These are phyloP conservation scores for Propithecus perrieri DNA, from an alignment of 2,797 vertebrate species.

Conservation along the genomic window DNA sequence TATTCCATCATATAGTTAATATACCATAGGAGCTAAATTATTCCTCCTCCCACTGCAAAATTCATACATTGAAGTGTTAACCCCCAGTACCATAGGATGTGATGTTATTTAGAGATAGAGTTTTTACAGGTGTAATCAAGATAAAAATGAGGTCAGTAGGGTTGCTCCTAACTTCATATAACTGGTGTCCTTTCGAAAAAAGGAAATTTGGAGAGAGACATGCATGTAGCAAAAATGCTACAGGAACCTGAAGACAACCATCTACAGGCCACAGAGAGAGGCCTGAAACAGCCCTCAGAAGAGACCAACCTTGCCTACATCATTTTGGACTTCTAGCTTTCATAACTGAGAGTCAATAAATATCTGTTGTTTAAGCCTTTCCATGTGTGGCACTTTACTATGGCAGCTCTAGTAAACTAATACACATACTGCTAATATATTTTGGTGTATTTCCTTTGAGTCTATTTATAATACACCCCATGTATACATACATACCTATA, in stretches of 20 bases:
- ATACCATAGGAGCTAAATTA: neutral
- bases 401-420: neutral
- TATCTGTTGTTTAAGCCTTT: neutral
- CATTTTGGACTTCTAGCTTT: neutral
- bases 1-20: neutral
- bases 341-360: neutral
- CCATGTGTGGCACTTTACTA: neutral
- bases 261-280: neutral
- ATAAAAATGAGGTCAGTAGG: neutral
- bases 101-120: neutral
- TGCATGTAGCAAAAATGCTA: neutral
- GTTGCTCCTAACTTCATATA: neutral
- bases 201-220: neutral
- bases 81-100: neutral
- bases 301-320: neutral
- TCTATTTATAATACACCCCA: neutral
- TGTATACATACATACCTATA: neutral
- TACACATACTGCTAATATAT: neutral
- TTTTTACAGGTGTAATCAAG: neutral
- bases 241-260: neutral
- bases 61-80: neutral
- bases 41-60: neutral
- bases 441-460: neutral
- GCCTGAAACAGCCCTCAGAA: neutral
- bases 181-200: neutral